Base-by-base conservation (phyloP, 2,113 vertebrate genomes). In the Patagioenas fasciata region DNA sequence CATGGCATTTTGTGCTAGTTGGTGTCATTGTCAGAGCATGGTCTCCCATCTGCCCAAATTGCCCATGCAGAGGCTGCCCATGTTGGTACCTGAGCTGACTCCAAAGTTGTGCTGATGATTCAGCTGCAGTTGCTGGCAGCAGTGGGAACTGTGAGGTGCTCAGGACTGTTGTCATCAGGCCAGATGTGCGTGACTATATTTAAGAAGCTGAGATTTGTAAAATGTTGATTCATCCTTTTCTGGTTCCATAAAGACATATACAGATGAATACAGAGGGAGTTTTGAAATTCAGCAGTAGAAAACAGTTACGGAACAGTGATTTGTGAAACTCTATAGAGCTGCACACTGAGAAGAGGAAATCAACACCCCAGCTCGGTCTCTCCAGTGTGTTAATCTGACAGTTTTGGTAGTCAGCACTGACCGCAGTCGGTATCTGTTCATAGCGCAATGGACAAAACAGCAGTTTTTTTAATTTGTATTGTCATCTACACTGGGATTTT, bases 161-260 rank as follows among this genome's bases (percentile, higher is more conserved):
- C 34, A 84, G 40, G 42, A 61, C 80, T 89, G 38, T 40, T 89
- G 89, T 78, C 67, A 36, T 53, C 84, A 65, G 73, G 84, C 89
- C 91, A 91, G 87, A 67, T 15, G 2, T 5, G 19, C 51, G 48
- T 0, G 0, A 53, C 53, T 89, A 77, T 91, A 58, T 91, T 96
- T 85, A 92, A 91, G 78, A 89, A 85, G 71, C 84, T 77, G 93
- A 96, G 77, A 58, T 79, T 69, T 70, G 47, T 82, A 40, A 89
- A 85, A 36, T 10, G 15, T 42, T 56, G 48, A 83, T 89, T 80
- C 77, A 71, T 54, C 56, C 34, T 14, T 71, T 36, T 34, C 58
- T 66, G 60, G 14, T 80, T 88, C 56, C 62, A 47, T 40, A 65
- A 71, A 71, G 58, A 73, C 62, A n/a, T 9, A 29, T 64, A 69